phyloP scores from a whole-genome alignment of 1,140 invertebrate species.

The Caenorhabditis brenneri region DNA sequence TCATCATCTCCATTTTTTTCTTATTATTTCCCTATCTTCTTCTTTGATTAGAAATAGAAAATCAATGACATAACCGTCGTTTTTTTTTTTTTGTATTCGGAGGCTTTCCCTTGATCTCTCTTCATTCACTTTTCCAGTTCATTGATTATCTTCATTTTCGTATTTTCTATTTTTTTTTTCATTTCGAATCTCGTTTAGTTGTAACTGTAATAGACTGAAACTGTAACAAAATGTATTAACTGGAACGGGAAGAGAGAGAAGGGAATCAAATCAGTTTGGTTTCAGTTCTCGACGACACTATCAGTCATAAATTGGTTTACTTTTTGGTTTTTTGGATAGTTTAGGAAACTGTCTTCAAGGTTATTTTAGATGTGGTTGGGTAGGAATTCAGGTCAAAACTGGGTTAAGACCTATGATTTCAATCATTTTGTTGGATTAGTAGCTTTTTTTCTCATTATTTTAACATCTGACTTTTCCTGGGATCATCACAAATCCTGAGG shows the following conservation, averaged over 20 bases:
- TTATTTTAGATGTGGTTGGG: too few relatives aligned
- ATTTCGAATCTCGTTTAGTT: background rate
- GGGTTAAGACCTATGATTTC: too few relatives aligned
- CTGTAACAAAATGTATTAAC: background rate
- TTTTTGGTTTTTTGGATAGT: too few relatives aligned
- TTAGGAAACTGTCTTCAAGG: too few relatives aligned
- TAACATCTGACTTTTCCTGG: too few relatives aligned
- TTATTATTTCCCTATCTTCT: background rate
- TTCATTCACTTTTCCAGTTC: background rate
- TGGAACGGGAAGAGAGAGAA: background rate
- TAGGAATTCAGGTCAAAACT: too few relatives aligned
- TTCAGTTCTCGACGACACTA: background rate
- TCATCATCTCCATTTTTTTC: background rate
- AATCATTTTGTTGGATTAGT: too few relatives aligned
- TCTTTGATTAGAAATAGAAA: background rate
- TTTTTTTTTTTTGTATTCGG: too few relatives aligned
- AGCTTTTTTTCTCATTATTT: too few relatives aligned
- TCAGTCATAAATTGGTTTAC: too few relatives aligned
- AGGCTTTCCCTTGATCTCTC: too few relatives aligned
- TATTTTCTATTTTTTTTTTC: background rate
- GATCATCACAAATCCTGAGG: too few relatives aligned
- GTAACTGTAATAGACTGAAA: background rate
- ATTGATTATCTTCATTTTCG: background rate
- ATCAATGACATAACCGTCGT: conserved; percentile 19
- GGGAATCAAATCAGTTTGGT: background rate